Percentiles rank a stretch among this genome's conserved stretches.
These are phyloP conservation scores for Chaetops frenatus DNA, from an alignment of 2,113 vertebrate species.

Conservation along the genomic window DNA sequence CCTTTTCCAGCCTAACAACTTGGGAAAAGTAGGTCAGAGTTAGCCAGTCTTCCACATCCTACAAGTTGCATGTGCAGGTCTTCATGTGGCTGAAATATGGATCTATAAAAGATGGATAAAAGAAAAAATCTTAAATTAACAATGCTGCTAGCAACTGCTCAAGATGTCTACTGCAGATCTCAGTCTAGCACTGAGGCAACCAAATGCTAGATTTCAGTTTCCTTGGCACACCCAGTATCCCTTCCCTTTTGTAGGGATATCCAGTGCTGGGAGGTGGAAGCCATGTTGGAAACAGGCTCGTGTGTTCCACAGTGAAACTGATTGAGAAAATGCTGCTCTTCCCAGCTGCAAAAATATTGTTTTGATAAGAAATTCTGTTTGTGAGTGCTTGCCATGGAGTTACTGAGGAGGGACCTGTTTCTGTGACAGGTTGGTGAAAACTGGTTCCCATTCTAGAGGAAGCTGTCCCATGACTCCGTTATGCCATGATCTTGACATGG, in stretches of 20 bases:
- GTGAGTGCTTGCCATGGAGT: not conserved
- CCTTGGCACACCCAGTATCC: not conserved
- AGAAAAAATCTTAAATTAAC: not conserved
- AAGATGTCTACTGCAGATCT: not conserved
- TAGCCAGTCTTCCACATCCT: not conserved
- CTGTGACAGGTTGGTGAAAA: not conserved
- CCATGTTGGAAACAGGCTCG: accelerated
- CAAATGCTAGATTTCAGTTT: not conserved
- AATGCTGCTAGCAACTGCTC: not conserved
- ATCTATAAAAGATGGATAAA: not conserved
- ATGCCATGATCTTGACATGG: not conserved
- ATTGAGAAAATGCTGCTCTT: not conserved
- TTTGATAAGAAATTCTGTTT: not conserved
- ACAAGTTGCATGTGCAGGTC: not conserved
- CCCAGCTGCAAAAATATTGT: not conserved
- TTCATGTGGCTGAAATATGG: not conserved
- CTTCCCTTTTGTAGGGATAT: not conserved
- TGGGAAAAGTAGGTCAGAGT: slow-evolving; percentile 25
- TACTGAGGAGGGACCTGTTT: not conserved
- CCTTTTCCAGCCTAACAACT: not conserved
- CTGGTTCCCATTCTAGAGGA: not conserved
- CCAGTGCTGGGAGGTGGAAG: not conserved
- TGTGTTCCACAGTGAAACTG: not conserved
- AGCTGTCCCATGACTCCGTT: not conserved
- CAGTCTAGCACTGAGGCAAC: not conserved